phyloP scores from a whole-genome alignment of 2,888 invertebrate genomes.

The Seira musarum region DNA sequence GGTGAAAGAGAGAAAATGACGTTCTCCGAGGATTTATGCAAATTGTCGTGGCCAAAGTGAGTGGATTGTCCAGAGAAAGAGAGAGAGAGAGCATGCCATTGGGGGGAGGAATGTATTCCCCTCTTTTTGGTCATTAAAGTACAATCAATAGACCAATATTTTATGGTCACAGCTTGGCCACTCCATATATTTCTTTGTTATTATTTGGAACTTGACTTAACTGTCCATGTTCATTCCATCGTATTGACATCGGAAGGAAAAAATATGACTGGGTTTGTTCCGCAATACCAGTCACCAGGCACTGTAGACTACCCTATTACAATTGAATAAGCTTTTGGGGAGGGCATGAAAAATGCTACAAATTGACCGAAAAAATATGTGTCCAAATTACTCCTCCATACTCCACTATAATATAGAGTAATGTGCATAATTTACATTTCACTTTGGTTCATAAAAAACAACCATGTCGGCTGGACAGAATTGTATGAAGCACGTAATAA shows the following conservation, averaged over 20 bases:
- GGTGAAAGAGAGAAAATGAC: neutral
- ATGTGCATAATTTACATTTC: neutral
- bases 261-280: neutral
- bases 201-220: constrained; percentile 32
- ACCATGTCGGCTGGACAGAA: too few relatives aligned
- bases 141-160: constrained; percentile 61
- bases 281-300: neutral
- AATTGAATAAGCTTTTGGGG: too few relatives aligned
- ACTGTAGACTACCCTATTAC: too few relatives aligned
- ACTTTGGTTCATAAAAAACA: neutral
- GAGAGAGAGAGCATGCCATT: too few relatives aligned
- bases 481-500: neutral
- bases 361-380: neutral
- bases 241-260: neutral
- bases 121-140: constrained; percentile 57
- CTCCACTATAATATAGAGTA: neutral
- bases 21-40: constrained; percentile 52
- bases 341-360: neutral
- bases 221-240: constrained; percentile 20
- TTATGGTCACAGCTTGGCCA: constrained; percentile 60
- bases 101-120: too few relatives aligned
- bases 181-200: constrained; percentile 33
- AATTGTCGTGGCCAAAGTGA: constrained; percentile 44
- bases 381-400: neutral
- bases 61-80: constrained; percentile 15